phyloP scores from a whole-genome alignment of 2,888 invertebrate genomes.

The Andrena minutula region DNA sequence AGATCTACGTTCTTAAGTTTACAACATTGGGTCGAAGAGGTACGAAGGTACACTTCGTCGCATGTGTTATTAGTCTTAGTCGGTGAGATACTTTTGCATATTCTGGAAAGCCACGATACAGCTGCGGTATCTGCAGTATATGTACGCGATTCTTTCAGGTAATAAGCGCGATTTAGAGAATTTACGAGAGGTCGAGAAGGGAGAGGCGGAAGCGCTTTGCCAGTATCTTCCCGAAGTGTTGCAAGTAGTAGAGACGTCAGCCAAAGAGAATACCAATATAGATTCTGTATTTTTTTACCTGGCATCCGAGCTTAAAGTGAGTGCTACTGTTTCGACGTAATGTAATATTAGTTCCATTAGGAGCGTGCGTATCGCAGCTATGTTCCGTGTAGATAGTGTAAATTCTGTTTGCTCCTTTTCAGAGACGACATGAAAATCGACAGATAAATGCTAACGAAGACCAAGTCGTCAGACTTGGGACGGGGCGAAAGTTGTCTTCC shows the following conservation, averaged over 20 bases:
- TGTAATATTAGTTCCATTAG: no score
- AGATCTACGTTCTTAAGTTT: conserved; percentile 95
- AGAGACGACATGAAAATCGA: conserved; percentile 90
- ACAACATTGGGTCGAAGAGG: conserved; percentile 98
- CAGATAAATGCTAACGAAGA: conserved; percentile 76
- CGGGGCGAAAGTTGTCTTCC: conserved; percentile 77
- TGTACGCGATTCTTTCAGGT: conserved; percentile 82
- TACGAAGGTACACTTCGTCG: conserved; percentile 96
- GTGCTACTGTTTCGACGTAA: neutral
- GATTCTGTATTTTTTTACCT: conserved; percentile 95
- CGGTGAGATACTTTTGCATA: conserved; percentile 86
- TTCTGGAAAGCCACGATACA: neutral
- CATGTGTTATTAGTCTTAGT: conserved; percentile 96
- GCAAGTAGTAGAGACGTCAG: conserved; percentile 95
- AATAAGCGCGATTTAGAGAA: conserved; percentile 95
- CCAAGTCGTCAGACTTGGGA: conserved; percentile 79
- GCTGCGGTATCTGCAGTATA: no score
- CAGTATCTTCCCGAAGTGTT: conserved; percentile 94
- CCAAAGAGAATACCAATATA: conserved; percentile 96
- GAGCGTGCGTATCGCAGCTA: no score
- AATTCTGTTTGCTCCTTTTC: conserved; percentile 77
- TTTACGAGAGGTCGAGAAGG: conserved; percentile 93
- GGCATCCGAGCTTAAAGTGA: conserved; percentile 94
- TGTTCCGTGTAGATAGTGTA: neutral
- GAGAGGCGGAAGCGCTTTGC: conserved; percentile 95